These are phyloP conservation scores for Paguma larvata DNA, from an alignment of 2,797 vertebrate genomes.

Conservation along the genomic window DNA sequence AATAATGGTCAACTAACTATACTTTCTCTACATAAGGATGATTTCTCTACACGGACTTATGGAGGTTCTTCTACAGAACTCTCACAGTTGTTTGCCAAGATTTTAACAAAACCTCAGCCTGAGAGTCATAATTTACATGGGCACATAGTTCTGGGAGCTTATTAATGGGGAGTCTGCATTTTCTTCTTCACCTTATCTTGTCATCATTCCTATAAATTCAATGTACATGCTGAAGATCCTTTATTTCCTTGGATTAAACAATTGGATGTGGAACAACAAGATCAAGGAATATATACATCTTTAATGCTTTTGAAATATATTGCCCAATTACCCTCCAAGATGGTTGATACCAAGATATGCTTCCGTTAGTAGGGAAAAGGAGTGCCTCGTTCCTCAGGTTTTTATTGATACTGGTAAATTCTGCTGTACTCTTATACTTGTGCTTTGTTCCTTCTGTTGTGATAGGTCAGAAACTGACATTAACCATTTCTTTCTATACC, in stretches of 20 bases:
- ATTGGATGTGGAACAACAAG: neutral
- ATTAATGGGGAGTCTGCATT: neutral
- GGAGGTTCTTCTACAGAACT: neutral
- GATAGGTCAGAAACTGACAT: neutral
- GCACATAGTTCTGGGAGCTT: neutral
- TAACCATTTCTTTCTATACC: neutral
- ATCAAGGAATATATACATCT: neutral
- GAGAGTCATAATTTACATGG: neutral
- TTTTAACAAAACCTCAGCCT: neutral
- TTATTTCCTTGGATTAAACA: neutral
- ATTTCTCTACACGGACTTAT: neutral
- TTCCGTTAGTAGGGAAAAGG: neutral
- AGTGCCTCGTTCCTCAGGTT: neutral
- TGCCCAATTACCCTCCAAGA: neutral
- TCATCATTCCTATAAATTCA: neutral
- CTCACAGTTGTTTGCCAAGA: neutral
- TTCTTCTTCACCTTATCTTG: neutral
- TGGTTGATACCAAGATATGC: neutral
- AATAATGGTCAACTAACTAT: neutral
- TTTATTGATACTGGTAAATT: neutral
- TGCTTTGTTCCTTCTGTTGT: neutral
- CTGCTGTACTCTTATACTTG: neutral
- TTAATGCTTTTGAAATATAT: conserved; percentile 10
- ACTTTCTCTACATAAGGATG: neutral
- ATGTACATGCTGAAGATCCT: neutral